Conservation (phyloP, 2,888 invertebrate species). For the Gisinianus flammeolus region DNA sequence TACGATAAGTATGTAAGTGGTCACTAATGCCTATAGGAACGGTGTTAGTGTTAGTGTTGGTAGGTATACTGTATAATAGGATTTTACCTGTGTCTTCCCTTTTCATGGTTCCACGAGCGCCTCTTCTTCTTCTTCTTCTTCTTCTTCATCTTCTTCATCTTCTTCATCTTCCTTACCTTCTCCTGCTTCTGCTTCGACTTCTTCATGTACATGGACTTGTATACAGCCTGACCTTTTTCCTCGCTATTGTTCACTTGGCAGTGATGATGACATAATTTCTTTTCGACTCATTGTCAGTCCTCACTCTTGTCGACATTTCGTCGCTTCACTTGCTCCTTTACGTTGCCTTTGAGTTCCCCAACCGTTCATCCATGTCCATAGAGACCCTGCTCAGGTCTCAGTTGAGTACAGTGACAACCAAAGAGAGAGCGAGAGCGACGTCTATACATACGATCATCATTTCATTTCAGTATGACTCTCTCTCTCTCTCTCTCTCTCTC, state of each 20-base stretch:
- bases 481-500: background rate
- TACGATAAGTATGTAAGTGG: background rate
- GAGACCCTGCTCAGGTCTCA: too few relatives aligned
- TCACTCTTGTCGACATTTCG: constrained; percentile 43
- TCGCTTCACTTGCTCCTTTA: constrained; percentile 30
- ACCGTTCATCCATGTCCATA: constrained; percentile 21
- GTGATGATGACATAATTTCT: constrained; percentile 51
- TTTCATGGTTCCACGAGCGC: constrained; percentile 33
- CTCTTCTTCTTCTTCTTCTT: background rate
- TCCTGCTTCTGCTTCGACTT: background rate
- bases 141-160: background rate
- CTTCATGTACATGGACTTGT: too few relatives aligned
- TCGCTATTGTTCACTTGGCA: constrained; percentile 43
- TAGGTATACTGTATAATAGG: background rate
- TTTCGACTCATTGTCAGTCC: constrained; percentile 34
- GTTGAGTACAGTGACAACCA: too few relatives aligned
- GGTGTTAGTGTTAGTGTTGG: background rate
- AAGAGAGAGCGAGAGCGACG: too few relatives aligned
- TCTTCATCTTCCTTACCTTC: background rate
- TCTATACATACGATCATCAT: too few relatives aligned
- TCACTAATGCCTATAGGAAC: background rate
- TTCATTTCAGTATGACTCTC: background rate
- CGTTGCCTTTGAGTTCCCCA: constrained; percentile 3
- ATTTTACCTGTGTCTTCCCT: constrained; percentile 6
- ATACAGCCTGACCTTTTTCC: constrained; percentile 41